phyloP scores from a whole-genome alignment of 2,888 invertebrate genomes.

The Mycalesis mineus region DNA sequence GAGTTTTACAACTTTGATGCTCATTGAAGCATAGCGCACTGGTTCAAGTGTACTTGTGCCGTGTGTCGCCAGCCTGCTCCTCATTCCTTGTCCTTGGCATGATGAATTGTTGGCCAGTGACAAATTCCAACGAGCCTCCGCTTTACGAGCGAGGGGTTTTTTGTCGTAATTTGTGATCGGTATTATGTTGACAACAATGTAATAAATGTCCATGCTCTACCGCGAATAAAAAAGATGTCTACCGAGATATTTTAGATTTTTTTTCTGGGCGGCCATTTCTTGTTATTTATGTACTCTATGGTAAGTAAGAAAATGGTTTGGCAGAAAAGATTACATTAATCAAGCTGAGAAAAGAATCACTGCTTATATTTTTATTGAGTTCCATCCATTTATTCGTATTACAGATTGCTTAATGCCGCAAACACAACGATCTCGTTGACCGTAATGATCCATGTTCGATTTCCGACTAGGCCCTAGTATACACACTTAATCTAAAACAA shows the following conservation, averaged over 20 bases:
- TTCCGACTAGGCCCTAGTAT: no score
- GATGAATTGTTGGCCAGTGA: conserved; percentile 27
- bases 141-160: conserved; percentile 17
- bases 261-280: conserved; percentile 2
- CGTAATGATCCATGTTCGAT: neutral
- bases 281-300: conserved; percentile 5
- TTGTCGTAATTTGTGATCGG: conserved; percentile 27
- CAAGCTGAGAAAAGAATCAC: neutral
- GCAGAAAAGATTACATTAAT: neutral
- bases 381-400: no score
- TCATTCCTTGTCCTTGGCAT: conserved; percentile 17
- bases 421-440: neutral
- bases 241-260: neutral
- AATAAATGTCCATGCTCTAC: conserved; percentile 21
- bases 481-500: no score
- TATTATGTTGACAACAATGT: conserved; percentile 26
- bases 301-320: conserved; percentile 1
- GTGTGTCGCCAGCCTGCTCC: neutral
- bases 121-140: conserved; percentile 24
- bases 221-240: conserved; percentile 13
- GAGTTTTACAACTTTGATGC: no score
- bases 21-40: no score
- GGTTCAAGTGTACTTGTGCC: neutral
- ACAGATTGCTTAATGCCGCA: neutral
- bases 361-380: neutral